Evolutionary conservation across 2,113 vertebrate genomes (phyloP).

Genomic region (Columbina picui): DNA sequence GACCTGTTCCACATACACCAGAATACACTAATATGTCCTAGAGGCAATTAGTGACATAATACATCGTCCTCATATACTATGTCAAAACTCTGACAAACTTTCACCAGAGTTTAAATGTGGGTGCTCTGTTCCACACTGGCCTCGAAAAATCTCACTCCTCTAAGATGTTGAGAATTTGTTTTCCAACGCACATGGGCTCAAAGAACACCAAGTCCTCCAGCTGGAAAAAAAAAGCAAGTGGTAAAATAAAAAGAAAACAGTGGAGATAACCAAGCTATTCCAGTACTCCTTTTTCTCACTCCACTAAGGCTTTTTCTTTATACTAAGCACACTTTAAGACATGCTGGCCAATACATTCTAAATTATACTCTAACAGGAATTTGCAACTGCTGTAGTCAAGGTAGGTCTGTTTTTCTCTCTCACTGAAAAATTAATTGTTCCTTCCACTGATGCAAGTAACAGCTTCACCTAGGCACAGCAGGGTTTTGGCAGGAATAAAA

Average conservation of each 20-base stretch:
- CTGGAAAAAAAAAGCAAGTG: neutral
- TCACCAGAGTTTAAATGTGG: neutral
- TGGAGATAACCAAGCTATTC: neutral
- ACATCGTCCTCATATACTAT: fast-evolving
- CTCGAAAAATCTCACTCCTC: neutral
- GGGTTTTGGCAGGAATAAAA: neutral
- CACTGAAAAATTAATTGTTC: neutral
- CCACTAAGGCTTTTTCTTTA: neutral
- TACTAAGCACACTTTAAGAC: neutral
- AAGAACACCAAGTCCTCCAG: neutral
- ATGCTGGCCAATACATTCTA: neutral
- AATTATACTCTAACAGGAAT: neutral
- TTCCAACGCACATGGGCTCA: neutral
- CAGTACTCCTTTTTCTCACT: neutral
- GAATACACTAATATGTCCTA: neutral
- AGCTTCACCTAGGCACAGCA: neutral
- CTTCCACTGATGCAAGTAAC: neutral
- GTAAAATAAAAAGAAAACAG: neutral
- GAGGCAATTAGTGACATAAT: neutral
- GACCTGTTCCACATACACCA: neutral
- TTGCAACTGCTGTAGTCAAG: neutral
- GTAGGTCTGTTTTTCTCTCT: neutral
- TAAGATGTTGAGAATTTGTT: neutral
- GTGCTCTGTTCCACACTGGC: neutral
- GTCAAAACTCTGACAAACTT: neutral